A percentile compares a stretch with the other conserved stretches of the same genome.
Evolutionary conservation across 2,888 invertebrate genomes (phyloP).

Genomic region (Spisula solida): DNA sequence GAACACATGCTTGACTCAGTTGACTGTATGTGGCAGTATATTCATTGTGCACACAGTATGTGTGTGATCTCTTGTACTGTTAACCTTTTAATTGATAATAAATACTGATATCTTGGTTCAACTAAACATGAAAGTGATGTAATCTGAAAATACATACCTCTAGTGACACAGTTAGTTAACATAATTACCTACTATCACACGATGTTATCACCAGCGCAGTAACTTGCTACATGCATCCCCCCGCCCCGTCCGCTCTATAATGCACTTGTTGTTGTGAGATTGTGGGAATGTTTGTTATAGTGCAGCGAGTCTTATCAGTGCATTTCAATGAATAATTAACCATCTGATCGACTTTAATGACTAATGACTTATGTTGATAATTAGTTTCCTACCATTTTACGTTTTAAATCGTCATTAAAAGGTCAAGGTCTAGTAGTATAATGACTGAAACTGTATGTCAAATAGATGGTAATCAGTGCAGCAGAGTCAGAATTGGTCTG

Average conservation of each 20-base stretch:
- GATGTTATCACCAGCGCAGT: not conserved
- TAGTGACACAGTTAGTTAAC: conserved; percentile 16
- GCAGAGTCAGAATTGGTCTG: not conserved
- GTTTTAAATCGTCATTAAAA: not conserved
- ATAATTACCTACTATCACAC: not conserved
- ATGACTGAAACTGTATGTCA: not conserved
- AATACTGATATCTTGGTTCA: not conserved
- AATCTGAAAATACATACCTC: not conserved
- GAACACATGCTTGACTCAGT: too few species aligned
- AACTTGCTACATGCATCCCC: not conserved
- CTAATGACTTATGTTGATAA: not conserved
- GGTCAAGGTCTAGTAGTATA: not conserved
- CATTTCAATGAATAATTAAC: not conserved
- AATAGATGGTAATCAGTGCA: not conserved
- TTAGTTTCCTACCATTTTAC: not conserved
- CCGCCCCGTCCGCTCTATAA: not conserved
- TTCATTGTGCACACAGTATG: not conserved
- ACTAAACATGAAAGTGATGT: conserved; percentile 2
- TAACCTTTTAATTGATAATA: not conserved
- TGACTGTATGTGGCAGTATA: too few species aligned
- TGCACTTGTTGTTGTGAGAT: too few species aligned
- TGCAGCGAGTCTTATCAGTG: not conserved
- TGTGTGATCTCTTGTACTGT: not conserved
- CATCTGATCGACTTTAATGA: conserved; percentile 1
- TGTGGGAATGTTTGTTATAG: not conserved